phyloP scores from a whole-genome alignment of 2,113 vertebrate species.

The Tetrao urogallus region DNA sequence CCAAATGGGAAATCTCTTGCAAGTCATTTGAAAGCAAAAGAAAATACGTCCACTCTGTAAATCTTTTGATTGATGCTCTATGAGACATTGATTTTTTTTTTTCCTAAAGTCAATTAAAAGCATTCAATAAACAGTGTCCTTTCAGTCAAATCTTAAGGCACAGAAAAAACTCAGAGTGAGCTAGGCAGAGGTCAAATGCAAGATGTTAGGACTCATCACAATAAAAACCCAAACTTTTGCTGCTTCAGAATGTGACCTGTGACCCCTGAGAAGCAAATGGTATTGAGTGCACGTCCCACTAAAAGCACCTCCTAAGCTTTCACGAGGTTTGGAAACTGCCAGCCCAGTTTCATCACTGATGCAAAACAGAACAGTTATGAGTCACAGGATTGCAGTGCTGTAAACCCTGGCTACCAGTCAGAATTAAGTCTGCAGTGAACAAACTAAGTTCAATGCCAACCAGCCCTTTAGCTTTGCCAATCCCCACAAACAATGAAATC shows the following conservation, averaged over 20 bases:
- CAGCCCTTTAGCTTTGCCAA: not conserved
- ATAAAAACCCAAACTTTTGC: conserved; percentile 43
- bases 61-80: not conserved
- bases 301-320: conserved; percentile 26
- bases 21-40: conserved; percentile 24
- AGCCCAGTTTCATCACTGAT: not conserved
- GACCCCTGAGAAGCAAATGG: conserved; percentile 27
- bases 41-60: conserved; percentile 24
- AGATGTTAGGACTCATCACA: conserved; percentile 38
- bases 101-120: conserved; percentile 1
- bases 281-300: not conserved
- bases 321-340: conserved; percentile 40
- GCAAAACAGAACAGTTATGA: not conserved
- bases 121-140: conserved; percentile 5
- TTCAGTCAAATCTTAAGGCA: conserved; percentile 13
- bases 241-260: conserved; percentile 42
- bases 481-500: conserved; percentile 22
- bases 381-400: not conserved
- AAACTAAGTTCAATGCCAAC: conserved; percentile 38
- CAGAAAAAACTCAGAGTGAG: not conserved
- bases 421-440: not conserved
- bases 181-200: not conserved
- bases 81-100: not conserved
- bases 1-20: not conserved
- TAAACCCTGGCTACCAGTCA: not conserved